These are phyloP conservation scores for Callipepla squamata DNA, from an alignment of 2,113 vertebrate species.

Conservation along the genomic window DNA sequence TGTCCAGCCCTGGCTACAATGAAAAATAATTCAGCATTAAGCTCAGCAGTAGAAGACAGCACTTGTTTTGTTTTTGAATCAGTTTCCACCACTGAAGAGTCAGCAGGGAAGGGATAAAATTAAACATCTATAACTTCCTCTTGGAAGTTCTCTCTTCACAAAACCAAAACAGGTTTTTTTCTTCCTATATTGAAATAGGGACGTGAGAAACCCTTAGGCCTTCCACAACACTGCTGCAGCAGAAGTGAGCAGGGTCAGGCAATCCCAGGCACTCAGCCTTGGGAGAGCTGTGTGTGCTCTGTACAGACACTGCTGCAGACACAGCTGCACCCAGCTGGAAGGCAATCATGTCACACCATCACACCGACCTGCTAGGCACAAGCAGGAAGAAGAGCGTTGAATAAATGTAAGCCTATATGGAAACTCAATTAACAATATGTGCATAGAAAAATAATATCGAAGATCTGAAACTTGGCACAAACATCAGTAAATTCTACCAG, in stretches of 20 bases:
- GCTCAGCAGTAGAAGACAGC: background rate
- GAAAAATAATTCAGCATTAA: conserved; percentile 59
- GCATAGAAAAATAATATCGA: background rate
- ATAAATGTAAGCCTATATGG: background rate
- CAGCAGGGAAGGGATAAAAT: conserved; percentile 45
- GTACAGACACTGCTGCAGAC: background rate
- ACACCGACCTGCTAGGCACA: background rate
- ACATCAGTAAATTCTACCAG: background rate
- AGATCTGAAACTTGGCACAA: background rate
- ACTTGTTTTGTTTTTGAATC: conserved; percentile 41
- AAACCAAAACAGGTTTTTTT: background rate
- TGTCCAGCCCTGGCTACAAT: conserved; percentile 61
- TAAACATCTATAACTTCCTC: background rate
- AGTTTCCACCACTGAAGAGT: background rate
- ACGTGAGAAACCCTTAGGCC: background rate
- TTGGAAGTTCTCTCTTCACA: background rate
- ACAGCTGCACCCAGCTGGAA: background rate
- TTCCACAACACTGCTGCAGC: background rate
- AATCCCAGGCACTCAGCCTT: background rate
- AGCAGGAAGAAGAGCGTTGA: background rate
- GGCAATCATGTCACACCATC: background rate
- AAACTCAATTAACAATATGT: background rate
- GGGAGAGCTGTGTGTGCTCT: background rate
- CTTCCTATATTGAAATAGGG: background rate
- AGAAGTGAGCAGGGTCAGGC: background rate